A percentile compares a stretch with the other conserved stretches of the same genome.
phyloP scores from a whole-genome alignment of 2,797 vertebrate genomes.

The Neosalanx taihuensis region DNA sequence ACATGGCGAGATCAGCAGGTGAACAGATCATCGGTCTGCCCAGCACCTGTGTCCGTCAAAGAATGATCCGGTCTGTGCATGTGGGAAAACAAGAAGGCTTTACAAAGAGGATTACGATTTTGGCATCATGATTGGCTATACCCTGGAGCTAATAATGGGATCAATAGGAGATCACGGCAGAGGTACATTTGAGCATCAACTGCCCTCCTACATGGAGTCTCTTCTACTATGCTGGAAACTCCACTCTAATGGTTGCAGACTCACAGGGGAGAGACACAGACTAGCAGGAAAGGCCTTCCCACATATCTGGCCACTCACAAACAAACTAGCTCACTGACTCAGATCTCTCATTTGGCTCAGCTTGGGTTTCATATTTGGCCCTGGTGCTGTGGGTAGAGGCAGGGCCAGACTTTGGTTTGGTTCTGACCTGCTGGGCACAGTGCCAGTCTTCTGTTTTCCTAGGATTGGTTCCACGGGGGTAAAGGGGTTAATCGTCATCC shows the following conservation, averaged over 20 bases:
- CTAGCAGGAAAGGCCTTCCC: not conserved
- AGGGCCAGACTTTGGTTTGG: constrained; percentile 24
- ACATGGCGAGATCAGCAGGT: no score
- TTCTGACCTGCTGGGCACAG: constrained; percentile 55
- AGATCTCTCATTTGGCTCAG: not conserved
- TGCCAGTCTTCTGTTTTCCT: constrained; percentile 50
- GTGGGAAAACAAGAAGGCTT: not conserved
- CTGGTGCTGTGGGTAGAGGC: not conserved
- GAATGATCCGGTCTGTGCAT: not conserved
- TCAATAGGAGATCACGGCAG: no score
- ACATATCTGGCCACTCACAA: not conserved
- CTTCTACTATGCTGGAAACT: not conserved
- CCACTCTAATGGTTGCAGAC: not conserved
- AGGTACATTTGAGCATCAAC: not conserved
- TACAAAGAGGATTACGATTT: not conserved
- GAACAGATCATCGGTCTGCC: not conserved
- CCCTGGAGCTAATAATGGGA: no score
- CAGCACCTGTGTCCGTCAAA: not conserved
- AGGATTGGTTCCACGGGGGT: constrained; percentile 50
- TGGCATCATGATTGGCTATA: not conserved
- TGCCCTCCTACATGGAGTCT: not conserved
- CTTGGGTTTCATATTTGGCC: not conserved
- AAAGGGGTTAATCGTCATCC: constrained; percentile 64
- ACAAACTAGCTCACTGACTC: not conserved
- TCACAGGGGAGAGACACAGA: not conserved